Evolutionary conservation across 2,888 invertebrate species (phyloP).

Genomic region (Desoria tigrina): DNA sequence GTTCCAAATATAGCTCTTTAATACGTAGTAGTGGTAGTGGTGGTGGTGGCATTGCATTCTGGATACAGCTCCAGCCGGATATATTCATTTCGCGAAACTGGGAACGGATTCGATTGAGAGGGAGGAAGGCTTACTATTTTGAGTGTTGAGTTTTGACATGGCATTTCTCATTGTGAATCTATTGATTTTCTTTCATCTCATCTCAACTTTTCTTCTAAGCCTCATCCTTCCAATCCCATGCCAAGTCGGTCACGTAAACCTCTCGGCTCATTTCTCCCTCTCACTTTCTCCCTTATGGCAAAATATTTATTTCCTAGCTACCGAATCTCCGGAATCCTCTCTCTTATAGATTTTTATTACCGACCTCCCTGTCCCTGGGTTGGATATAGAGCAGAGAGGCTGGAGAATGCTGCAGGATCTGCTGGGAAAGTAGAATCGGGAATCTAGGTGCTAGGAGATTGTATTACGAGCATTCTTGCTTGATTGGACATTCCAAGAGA

Average conservation of each 20-base stretch:
- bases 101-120: too few relatives aligned
- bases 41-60: background rate
- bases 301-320: constrained; percentile 12
- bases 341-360: background rate
- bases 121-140: constrained; percentile 5
- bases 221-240: background rate
- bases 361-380: background rate
- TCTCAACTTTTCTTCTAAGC: constrained; percentile 12
- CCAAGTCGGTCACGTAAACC: constrained; percentile 22
- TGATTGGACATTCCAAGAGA: constrained; percentile 15
- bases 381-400: too few relatives aligned
- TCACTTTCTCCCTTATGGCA: constrained; percentile 14
- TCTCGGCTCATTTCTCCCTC: constrained; percentile 15
- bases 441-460: background rate
- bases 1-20: too few relatives aligned
- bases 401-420: background rate
- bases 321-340: background rate
- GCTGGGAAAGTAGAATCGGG: background rate
- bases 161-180: constrained; percentile 26
- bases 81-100: background rate
- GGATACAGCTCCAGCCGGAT: background rate
- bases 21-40: too few relatives aligned
- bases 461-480: background rate
- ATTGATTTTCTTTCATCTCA: constrained; percentile 33
- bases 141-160: constrained; percentile 21